These are phyloP conservation scores for Aptenodytes forsteri DNA, from an alignment of 2,113 vertebrate genomes.

Conservation along the genomic window DNA sequence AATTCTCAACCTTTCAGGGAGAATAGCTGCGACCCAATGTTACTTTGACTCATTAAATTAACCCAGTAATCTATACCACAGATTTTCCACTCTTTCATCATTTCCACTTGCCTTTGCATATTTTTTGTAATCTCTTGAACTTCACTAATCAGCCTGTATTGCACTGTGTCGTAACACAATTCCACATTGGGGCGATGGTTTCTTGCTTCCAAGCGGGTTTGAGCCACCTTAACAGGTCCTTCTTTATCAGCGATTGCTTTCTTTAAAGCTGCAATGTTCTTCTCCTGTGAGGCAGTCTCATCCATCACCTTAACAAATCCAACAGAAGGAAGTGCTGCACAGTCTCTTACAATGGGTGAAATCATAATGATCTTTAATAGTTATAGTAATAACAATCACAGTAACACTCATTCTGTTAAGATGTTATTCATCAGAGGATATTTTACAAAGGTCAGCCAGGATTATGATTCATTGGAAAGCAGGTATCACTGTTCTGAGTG, in stretches of 20 bases:
- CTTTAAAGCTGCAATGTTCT: constrained; percentile 76
- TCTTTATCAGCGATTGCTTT: constrained; percentile 81
- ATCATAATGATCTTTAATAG: background rate
- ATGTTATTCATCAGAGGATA: background rate
- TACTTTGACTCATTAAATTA: background rate
- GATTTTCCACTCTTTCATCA: background rate
- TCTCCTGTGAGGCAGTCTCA: constrained; percentile 82
- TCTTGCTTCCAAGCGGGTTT: constrained; percentile 79
- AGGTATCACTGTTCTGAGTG: background rate
- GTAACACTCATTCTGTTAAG: background rate
- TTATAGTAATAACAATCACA: background rate
- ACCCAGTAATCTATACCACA: background rate
- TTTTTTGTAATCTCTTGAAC: constrained; percentile 80
- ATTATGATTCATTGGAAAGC: background rate
- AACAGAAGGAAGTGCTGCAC: background rate
- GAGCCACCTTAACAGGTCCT: constrained; percentile 78
- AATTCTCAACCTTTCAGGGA: background rate
- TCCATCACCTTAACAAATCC: constrained; percentile 78
- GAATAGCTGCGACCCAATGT: background rate
- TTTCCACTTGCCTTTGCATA: constrained; percentile 75
- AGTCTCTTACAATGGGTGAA: background rate
- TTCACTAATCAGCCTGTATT: constrained; percentile 80
- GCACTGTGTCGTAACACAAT: constrained; percentile 80
- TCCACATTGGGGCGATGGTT: constrained; percentile 82
- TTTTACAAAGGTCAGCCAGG: background rate